Percentiles rank a stretch among this genome's conserved stretches.
These are phyloP conservation scores for Loriculus beryllinus DNA, from an alignment of 2,797 vertebrate species.

Conservation along the genomic window DNA sequence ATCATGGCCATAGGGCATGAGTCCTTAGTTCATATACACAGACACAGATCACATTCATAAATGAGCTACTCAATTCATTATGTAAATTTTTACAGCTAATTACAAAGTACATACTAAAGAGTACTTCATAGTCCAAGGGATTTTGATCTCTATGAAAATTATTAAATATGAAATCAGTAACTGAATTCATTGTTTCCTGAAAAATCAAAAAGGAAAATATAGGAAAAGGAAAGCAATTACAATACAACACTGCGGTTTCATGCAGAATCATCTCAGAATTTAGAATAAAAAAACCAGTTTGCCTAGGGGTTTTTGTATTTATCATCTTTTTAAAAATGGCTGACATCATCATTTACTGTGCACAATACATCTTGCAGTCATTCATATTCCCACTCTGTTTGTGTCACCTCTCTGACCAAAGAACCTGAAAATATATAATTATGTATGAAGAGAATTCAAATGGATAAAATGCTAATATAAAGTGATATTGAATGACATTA, in stretches of 20 bases:
- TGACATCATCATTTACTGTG: not conserved
- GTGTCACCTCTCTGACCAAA: not conserved
- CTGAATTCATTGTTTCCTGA: not conserved
- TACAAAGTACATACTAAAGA: constrained; percentile 9
- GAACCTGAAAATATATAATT: not conserved
- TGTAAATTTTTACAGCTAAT: constrained; percentile 9
- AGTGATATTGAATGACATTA: not conserved
- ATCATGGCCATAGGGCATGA: not conserved
- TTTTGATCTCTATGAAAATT: not conserved
- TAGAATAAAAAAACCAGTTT: not conserved
- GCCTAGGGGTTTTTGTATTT: not conserved
- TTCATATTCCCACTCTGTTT: not conserved
- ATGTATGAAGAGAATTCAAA: not conserved
- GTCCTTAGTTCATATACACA: not conserved
- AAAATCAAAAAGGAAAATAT: not conserved
- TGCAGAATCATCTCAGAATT: constrained; percentile 6
- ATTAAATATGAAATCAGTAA: not conserved
- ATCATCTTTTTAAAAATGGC: not conserved
- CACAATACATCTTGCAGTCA: not conserved
- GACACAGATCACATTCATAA: not conserved
- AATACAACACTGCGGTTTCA: not conserved
- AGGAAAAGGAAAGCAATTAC: not conserved
- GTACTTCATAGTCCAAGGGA: not conserved
- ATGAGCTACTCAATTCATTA: not conserved
- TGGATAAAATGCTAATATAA: not conserved